Percentiles rank a stretch among this genome's conserved stretches.
Evolutionary conservation across 2,888 invertebrate species (phyloP).

Genomic region (Gortyna flavago): DNA sequence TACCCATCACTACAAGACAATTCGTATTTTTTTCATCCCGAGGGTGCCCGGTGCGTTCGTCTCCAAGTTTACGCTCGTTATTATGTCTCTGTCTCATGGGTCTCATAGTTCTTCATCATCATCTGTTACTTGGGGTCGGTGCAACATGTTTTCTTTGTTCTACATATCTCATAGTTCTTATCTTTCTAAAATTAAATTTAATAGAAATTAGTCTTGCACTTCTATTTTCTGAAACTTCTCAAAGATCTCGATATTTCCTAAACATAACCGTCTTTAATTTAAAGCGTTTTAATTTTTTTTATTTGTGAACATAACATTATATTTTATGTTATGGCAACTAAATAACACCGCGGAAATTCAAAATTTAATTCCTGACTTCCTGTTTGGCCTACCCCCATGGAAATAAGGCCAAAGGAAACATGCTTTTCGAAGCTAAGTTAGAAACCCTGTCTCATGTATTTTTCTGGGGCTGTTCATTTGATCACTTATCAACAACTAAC

Average conservation of each 20-base stretch:
- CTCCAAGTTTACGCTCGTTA: background rate
- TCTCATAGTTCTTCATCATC: too few species aligned
- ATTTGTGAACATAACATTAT: background rate
- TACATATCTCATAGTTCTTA: too few species aligned
- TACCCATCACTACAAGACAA: too few species aligned
- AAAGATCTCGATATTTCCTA: background rate
- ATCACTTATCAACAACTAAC: background rate
- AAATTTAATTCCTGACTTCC: background rate
- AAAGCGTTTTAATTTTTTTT: too few species aligned
- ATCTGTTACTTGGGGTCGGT: too few species aligned
- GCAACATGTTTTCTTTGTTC: too few species aligned
- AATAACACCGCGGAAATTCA: background rate
- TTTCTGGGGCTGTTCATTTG: background rate
- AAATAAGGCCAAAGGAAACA: background rate
- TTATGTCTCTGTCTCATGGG: too few species aligned
- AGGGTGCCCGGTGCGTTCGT: background rate
- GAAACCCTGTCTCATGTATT: background rate
- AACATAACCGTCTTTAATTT: background rate
- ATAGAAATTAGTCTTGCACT: background rate
- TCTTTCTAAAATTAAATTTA: background rate
- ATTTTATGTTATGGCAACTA: slow-evolving; percentile 10
- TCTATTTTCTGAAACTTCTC: background rate
- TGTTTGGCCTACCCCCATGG: background rate
- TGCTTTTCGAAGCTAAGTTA: background rate
- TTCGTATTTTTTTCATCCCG: background rate